phyloP scores from a whole-genome alignment of 2,888 invertebrate species.

The Dinocampus coccinellae region DNA sequence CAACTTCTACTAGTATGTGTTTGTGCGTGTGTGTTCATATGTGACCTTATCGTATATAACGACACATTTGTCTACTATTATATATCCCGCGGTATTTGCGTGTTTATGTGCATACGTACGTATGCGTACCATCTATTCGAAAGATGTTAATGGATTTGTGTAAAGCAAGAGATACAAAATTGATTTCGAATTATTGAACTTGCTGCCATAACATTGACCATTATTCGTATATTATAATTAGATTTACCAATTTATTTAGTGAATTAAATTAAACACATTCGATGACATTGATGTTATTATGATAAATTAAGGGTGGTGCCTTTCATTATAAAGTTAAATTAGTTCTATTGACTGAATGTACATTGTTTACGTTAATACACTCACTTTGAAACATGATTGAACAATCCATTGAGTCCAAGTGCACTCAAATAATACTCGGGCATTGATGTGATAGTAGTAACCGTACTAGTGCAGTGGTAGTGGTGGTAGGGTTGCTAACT shows the following conservation, averaged over 20 bases:
- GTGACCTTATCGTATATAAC: conserved; percentile 16
- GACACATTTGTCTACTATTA: conserved; percentile 5
- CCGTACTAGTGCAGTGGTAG: too few relatives aligned
- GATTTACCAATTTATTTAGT: conserved; percentile 17
- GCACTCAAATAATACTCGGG: not conserved
- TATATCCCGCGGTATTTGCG: not conserved
- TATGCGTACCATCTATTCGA: not conserved
- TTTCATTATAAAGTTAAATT: not conserved
- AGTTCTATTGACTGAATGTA: not conserved
- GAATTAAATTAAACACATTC: not conserved
- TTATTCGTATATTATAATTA: not conserved
- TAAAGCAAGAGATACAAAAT: not conserved
- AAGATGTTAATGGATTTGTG: conserved; percentile 13
- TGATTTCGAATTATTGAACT: conserved; percentile 2
- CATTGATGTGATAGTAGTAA: too few relatives aligned
- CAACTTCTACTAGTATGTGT: too few relatives aligned
- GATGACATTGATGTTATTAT: not conserved
- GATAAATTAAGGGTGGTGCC: not conserved
- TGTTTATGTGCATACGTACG: not conserved
- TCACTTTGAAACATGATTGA: conserved; percentile 10
- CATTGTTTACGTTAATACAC: not conserved
- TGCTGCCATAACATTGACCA: not conserved
- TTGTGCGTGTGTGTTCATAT: too few relatives aligned
- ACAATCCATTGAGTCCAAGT: not conserved
- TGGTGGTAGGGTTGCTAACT: not conserved